phyloP scores from a whole-genome alignment of 2,797 vertebrate genomes.

The Kryptolebias ocellatus region DNA sequence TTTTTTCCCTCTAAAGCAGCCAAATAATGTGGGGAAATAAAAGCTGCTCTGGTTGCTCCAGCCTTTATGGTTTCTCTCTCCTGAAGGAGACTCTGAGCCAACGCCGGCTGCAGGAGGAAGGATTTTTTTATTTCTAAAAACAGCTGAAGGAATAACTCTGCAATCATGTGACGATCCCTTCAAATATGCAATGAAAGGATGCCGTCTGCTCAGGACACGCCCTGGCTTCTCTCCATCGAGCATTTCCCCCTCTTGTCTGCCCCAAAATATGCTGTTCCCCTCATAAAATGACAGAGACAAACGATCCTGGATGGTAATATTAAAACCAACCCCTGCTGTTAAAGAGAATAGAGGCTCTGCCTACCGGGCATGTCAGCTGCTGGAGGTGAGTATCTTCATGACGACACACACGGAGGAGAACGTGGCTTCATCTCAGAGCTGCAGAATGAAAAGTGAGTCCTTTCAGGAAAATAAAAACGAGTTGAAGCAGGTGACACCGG shows the following conservation, averaged over 20 bases:
- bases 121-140: no score
- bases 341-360: constrained; percentile 62
- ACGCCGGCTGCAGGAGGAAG: constrained; percentile 9
- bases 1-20: no score
- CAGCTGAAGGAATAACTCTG: no score
- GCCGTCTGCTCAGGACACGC: constrained; percentile 81
- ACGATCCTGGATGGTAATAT: constrained; percentile 20
- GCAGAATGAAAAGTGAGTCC: constrained; percentile 29
- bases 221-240: constrained; percentile 68
- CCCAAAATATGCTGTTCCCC: constrained; percentile 31
- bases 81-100: not conserved
- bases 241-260: constrained; percentile 39
- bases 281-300: constrained; percentile 28
- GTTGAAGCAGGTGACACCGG: constrained; percentile 68
- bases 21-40: no score
- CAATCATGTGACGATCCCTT: constrained; percentile 3
- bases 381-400: constrained; percentile 78
- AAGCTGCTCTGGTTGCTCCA: no score
- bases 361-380: constrained; percentile 82
- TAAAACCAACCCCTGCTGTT: constrained; percentile 20
- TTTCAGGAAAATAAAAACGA: constrained; percentile 16
- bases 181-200: constrained; percentile 64
- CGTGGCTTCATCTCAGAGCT: constrained; percentile 30
- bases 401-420: constrained; percentile 36
- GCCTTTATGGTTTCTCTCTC: no score